Evolutionary conservation across 1,140 invertebrate genomes (phyloP).

Genomic region (Drosophila pseudoananassae): DNA sequence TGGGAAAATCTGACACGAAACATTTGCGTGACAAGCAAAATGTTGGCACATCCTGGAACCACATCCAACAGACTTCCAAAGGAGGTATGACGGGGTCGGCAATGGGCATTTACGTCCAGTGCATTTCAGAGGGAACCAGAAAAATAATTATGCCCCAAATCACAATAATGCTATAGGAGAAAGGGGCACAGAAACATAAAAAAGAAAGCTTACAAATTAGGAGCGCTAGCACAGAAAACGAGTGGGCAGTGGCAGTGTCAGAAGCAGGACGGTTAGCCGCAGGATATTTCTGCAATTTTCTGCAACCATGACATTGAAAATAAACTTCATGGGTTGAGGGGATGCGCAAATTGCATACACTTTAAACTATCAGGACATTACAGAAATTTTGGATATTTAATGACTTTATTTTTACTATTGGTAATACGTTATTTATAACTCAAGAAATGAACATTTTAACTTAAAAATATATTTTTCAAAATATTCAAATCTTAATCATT

Average conservation of each 20-base stretch:
- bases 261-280: constrained; percentile 16
- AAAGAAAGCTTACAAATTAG: constrained; percentile 37
- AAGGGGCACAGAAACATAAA: background rate
- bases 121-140: constrained; percentile 31
- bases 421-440: too few relatives aligned
- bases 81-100: background rate
- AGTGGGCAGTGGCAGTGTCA: constrained; percentile 51
- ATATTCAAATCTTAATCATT: too few relatives aligned
- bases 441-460: too few relatives aligned
- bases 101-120: constrained; percentile 13
- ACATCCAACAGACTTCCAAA: background rate
- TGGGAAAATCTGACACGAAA: constrained; percentile 73
- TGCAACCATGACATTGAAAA: constrained; percentile 57
- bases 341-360: background rate
- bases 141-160: constrained; percentile 70
- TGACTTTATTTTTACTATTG: too few relatives aligned
- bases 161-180: constrained; percentile 40
- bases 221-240: constrained; percentile 25
- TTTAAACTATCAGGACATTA: too few relatives aligned
- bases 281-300: constrained; percentile 12
- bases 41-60: constrained; percentile 36
- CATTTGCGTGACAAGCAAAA: constrained; percentile 74
- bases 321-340: background rate
- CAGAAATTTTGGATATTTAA: too few relatives aligned
- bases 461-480: too few relatives aligned